These are phyloP conservation scores for Atractosteus spatula DNA, from an alignment of 2,113 vertebrate species.

Conservation along the genomic window DNA sequence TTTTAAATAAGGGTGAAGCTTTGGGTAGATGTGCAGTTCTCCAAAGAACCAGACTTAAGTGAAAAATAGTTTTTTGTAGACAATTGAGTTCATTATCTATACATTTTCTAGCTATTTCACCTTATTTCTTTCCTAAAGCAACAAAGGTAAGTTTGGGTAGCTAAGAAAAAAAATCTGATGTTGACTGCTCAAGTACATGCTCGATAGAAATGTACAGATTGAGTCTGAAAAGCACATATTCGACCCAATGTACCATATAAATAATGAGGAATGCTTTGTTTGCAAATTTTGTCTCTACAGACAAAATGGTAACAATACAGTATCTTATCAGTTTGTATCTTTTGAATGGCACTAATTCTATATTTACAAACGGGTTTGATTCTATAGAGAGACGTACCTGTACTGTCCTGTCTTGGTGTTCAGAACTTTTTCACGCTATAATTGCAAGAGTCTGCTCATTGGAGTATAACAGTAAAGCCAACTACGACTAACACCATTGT, in stretches of 20 bases:
- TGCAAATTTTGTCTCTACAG: constrained; percentile 7
- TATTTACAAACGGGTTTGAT: background rate
- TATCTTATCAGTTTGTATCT: background rate
- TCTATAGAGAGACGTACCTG: background rate
- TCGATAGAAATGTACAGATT: no score
- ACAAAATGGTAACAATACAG: background rate
- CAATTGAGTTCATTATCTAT: no score
- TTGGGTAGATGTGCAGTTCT: no score
- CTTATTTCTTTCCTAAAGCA: no score
- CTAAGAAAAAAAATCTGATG: no score
- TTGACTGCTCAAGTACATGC: no score
- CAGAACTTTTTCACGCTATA: constrained; percentile 1
- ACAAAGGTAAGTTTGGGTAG: no score
- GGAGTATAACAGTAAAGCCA: background rate
- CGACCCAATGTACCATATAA: background rate
- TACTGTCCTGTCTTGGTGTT: background rate
- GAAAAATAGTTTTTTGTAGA: no score
- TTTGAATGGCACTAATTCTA: constrained; percentile 7
- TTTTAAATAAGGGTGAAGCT: no score
- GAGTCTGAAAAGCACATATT: background rate
- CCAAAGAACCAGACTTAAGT: no score
- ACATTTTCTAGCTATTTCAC: no score
- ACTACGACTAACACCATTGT: constrained; percentile 11
- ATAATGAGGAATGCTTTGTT: background rate
- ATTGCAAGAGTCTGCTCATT: background rate